Percentiles rank a stretch among this genome's conserved stretches.
phyloP scores from a whole-genome alignment of 2,113 vertebrate species.

The Elgaria multicarinata region DNA sequence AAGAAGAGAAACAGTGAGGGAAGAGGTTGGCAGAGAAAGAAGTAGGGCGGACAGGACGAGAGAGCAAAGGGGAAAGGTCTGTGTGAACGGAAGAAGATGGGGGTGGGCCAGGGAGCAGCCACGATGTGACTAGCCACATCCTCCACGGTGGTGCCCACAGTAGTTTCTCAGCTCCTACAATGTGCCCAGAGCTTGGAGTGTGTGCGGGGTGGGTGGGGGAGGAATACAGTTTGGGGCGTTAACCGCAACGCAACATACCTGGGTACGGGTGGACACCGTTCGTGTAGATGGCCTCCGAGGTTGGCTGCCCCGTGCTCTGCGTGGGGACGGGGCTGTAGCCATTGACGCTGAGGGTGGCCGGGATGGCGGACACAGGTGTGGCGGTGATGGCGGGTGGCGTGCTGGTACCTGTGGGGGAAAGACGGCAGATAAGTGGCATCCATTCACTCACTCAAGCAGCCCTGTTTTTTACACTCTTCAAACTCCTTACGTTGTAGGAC shows the following conservation, averaged over 20 bases:
- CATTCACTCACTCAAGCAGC: too few relatives aligned
- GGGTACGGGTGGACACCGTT: conserved; percentile 90
- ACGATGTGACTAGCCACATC: too few relatives aligned
- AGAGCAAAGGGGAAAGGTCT: too few relatives aligned
- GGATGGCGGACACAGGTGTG: conserved; percentile 86
- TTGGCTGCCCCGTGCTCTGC: conserved; percentile 84
- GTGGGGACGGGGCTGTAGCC: conserved; percentile 85
- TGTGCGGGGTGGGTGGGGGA: neutral
- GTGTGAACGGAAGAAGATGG: too few relatives aligned
- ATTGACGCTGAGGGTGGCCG: conserved; percentile 85
- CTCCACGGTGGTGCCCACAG: too few relatives aligned
- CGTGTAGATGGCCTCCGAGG: conserved; percentile 86
- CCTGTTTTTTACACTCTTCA: too few relatives aligned
- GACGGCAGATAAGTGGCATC: rapidly evolving
- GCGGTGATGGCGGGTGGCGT: conserved; percentile 89
- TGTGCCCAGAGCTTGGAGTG: neutral
- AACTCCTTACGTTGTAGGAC: too few relatives aligned
- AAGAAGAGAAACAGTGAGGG: too few relatives aligned
- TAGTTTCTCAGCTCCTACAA: too few relatives aligned
- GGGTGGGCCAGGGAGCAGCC: too few relatives aligned
- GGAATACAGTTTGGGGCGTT: neutral
- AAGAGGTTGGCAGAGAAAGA: too few relatives aligned
- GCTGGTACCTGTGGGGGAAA: conserved; percentile 81
- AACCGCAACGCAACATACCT: conserved; percentile 71
- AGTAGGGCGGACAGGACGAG: too few relatives aligned